Evolutionary conservation across 2,797 vertebrate genomes (phyloP).

Genomic region (Gallirallus australis): DNA sequence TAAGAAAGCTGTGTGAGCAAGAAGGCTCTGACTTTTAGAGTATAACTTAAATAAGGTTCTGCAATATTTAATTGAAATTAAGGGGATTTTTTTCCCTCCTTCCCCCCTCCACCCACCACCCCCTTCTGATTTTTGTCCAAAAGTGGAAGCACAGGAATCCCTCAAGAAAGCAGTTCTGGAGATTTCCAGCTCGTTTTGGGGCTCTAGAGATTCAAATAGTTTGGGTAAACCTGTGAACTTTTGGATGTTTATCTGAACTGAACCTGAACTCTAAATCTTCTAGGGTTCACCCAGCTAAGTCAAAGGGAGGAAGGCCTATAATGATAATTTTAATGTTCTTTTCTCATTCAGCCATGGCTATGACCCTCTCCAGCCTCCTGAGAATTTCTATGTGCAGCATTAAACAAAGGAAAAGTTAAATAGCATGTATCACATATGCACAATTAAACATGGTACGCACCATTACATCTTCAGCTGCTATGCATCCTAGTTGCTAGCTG

Average conservation of each 20-base stretch:
- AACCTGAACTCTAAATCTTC: slow-evolving; percentile 71
- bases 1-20: neutral
- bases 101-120: too few species aligned
- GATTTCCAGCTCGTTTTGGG: slow-evolving; percentile 32
- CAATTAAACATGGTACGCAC: slow-evolving; percentile 13
- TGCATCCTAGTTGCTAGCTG: neutral
- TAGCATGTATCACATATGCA: neutral
- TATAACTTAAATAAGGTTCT: neutral
- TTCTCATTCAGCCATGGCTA: slow-evolving; percentile 37
- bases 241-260: slow-evolving; percentile 73
- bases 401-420: slow-evolving; percentile 42
- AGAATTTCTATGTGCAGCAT: slow-evolving; percentile 22
- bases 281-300: slow-evolving; percentile 43
- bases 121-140: slow-evolving; percentile 12
- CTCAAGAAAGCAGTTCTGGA: slow-evolving; percentile 43
- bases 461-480: slow-evolving; percentile 24
- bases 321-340: slow-evolving; percentile 64
- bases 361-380: slow-evolving; percentile 28
- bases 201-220: slow-evolving; percentile 49
- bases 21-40: neutral
- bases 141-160: slow-evolving; percentile 28
- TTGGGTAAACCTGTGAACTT: slow-evolving; percentile 67
- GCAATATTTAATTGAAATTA: neutral
- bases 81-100: accelerated
- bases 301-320: slow-evolving; percentile 60